A percentile compares a stretch with the other conserved stretches of the same genome.
phyloP scores from a whole-genome alignment of 2,797 vertebrate genomes.

The Clarias laeviceps region DNA sequence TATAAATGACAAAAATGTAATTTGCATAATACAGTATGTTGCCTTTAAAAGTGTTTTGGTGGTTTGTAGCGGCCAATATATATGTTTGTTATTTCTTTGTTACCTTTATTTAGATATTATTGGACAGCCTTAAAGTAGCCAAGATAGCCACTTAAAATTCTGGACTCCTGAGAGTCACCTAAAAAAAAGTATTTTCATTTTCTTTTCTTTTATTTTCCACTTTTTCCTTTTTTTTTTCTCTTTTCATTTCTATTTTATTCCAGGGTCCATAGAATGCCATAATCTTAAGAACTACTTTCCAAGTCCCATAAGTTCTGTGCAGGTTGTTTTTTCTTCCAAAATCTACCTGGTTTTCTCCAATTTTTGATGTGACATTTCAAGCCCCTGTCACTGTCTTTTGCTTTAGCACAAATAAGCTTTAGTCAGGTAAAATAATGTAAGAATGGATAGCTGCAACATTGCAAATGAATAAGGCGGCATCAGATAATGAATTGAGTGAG shows the following conservation, averaged over 20 bases:
- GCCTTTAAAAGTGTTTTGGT: not conserved
- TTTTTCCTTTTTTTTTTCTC: not conserved
- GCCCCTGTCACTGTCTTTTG: conserved; percentile 1
- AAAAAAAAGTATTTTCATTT: not conserved
- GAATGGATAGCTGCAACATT: not conserved
- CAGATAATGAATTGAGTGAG: conserved; percentile 26
- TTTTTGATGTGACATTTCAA: not conserved
- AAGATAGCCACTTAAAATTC: not conserved
- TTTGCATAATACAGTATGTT: no score
- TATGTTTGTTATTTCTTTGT: not conserved
- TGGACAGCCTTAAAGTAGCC: no score
- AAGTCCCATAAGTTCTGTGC: not conserved
- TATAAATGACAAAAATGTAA: no score
- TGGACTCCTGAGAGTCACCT: not conserved
- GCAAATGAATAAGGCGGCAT: not conserved
- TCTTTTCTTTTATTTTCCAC: not conserved
- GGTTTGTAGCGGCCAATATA: not conserved
- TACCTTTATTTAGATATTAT: no score
- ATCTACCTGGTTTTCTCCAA: not conserved
- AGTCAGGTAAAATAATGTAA: not conserved
- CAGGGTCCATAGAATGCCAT: not conserved
- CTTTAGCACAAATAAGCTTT: conserved; percentile 23
- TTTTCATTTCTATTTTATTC: not conserved
- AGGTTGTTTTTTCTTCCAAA: not conserved
- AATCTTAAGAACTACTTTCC: not conserved